Evolutionary conservation across 2,888 invertebrate genomes (phyloP), one percentile per base, ranked within the genome.

Genomic region (Lacanobia oleracea): DNA sequence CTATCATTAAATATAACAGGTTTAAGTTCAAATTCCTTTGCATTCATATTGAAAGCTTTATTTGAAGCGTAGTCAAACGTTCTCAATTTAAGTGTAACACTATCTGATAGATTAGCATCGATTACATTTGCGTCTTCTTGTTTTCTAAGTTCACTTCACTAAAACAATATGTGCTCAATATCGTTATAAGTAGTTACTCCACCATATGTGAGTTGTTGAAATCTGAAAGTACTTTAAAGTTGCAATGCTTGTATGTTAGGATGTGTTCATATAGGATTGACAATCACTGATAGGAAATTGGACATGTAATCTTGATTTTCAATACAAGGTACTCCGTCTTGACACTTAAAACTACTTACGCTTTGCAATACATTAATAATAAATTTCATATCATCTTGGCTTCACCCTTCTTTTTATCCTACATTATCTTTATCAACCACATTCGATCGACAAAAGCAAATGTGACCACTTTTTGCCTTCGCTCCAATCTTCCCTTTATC

Each of bases 101-200:
- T 71, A 54, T 78, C 54, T 50, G 40, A 18, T 57, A 62, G 63
- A 77, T 65, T 62, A 66, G 5, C 14, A 66, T 61, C 61, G 18
- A 67, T 70, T 50, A 66, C 14, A 64, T 53, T 60, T 33, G 61
- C 40, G 33, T 50, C 27, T 77, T 62, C 56, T 54, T 10, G 61
- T 62, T 65, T 67, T 54, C 51, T 66, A 60, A 50, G 33, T 63
- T 68, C 37, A 18, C 54, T 68, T 71, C 12, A 53, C 56, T 67
- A 67, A 67, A 74, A 77, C 62, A 77, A 78, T 78, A 78, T 76
- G 48, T 56, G 56, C 45, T 75, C 59, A 33, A 57, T 79, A 64
- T 72, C 21, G 54, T 70, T 57, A 73, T 62, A 40, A 12, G 53
- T 60, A 51, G 51, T 80, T 74, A 48, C 69, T 59, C 6, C 54